A percentile compares a stretch with the other conserved stretches of the same genome.
phyloP scores from a whole-genome alignment of 2,888 invertebrate species.

The Tuta absoluta region DNA sequence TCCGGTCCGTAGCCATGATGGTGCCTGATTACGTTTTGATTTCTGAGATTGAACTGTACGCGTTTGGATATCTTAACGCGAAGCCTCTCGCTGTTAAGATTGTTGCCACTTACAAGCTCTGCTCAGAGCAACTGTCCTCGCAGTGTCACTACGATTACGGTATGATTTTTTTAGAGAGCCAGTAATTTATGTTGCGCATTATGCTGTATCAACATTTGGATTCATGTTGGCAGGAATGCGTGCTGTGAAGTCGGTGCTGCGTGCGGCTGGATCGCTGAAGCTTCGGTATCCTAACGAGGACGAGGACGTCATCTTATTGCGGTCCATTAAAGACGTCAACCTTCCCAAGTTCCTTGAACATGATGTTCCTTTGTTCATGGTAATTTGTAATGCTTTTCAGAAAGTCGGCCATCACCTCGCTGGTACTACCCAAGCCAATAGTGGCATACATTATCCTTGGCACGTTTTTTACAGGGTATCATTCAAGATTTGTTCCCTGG shows the following conservation, averaged over 20 bases:
- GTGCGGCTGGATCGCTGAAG: slow-evolving; percentile 95
- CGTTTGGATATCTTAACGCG: slow-evolving; percentile 94
- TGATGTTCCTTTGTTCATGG: slow-evolving; percentile 93
- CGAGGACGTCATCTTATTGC: slow-evolving; percentile 92
- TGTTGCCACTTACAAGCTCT: slow-evolving; percentile 95
- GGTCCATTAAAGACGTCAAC: slow-evolving; percentile 97
- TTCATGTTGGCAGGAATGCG: slow-evolving; percentile 85
- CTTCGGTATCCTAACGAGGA: slow-evolving; percentile 92
- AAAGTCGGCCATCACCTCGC: neutral
- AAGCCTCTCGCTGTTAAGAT: slow-evolving; percentile 95
- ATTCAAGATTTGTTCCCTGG: slow-evolving; percentile 97
- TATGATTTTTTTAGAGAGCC: no score
- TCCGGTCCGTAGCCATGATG: slow-evolving; percentile 98
- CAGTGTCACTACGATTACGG: slow-evolving; percentile 98
- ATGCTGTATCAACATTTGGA: no score
- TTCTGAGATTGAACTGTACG: slow-evolving; percentile 96
- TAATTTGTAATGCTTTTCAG: slow-evolving; percentile 41
- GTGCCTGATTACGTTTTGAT: slow-evolving; percentile 97
- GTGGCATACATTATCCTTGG: neutral
- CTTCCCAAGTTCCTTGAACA: slow-evolving; percentile 95
- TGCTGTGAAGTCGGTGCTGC: slow-evolving; percentile 95
- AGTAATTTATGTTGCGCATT: no score
- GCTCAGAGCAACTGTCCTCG: slow-evolving; percentile 96
- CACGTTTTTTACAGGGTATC: slow-evolving; percentile 85
- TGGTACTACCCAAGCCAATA: no score